Conservation (phyloP, 1,140 invertebrate genomes). For the Camponotus vicinus region DNA sequence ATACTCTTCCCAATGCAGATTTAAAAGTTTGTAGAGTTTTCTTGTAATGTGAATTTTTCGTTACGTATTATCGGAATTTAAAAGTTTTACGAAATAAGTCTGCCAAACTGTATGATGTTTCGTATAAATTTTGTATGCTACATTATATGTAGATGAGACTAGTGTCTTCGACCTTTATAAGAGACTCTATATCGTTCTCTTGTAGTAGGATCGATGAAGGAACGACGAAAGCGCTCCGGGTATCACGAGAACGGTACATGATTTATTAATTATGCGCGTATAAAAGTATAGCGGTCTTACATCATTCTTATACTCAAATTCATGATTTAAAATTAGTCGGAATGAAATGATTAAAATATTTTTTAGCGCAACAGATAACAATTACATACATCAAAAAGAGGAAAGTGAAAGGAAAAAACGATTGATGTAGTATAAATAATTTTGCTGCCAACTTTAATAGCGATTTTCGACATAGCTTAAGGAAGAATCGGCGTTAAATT, state of each 20-base stretch:
- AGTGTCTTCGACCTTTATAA: constrained; percentile 42
- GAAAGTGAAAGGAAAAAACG: neutral
- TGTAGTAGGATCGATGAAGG: constrained; percentile 46
- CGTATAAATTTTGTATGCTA: constrained; percentile 41
- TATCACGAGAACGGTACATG: constrained; percentile 25
- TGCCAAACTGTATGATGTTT: constrained; percentile 1
- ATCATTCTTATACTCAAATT: neutral
- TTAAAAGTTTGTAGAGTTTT: neutral
- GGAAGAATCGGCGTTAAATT: constrained; percentile 48
- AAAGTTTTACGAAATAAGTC: constrained; percentile 36
- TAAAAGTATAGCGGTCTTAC: neutral
- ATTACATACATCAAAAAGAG: neutral
- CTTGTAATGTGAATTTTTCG: constrained; percentile 10
- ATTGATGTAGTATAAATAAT: constrained; percentile 28
- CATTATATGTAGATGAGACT: constrained; percentile 24
- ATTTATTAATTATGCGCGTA: constrained; percentile 45
- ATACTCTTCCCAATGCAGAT: neutral
- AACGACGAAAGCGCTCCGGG: constrained; percentile 22
- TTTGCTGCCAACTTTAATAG: constrained; percentile 10
- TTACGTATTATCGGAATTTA: constrained; percentile 9
- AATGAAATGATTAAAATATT: neutral
- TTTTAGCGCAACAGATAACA: neutral
- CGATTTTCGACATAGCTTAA: neutral
- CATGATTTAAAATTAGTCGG: neutral
- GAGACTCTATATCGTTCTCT: constrained; percentile 44